Conservation (phyloP, 2,113 vertebrate genomes). For the Podarcis raffonei region DNA sequence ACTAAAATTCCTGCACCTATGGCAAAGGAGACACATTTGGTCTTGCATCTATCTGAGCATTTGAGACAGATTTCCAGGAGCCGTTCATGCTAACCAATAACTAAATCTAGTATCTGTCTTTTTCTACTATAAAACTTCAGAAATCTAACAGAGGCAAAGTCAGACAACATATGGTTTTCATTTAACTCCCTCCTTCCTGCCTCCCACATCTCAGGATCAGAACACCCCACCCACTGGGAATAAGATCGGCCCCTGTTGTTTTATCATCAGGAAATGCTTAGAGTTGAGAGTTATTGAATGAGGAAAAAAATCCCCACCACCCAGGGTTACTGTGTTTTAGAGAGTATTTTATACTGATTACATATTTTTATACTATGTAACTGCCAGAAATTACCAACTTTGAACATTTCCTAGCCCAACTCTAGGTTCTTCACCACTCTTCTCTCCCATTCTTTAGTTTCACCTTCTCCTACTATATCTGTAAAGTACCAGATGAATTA, state of each 20-base stretch:
- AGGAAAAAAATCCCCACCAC: not conserved
- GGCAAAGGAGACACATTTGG: not conserved
- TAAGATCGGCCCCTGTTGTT: conserved; percentile 37
- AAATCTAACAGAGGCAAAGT: conserved; percentile 4
- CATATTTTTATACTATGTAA: not conserved
- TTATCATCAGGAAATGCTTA: conserved; percentile 38
- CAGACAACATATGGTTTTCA: conserved; percentile 27
- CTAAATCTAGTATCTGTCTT: not conserved
- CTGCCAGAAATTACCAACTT: not conserved
- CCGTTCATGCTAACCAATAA: not conserved
- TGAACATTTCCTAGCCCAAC: not conserved
- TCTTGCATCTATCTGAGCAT: not conserved
- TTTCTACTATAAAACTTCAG: not conserved
- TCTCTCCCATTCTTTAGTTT: not conserved
- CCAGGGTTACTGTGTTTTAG: conserved; percentile 9
- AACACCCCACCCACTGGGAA: conserved; percentile 24
- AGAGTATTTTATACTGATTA: conserved; percentile 17
- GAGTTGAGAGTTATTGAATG: conserved; percentile 19
- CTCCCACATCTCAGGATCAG: conserved; percentile 22
- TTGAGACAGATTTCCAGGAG: not conserved
- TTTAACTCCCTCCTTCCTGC: conserved; percentile 29
- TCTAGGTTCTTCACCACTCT: not conserved
- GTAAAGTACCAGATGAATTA: not conserved
- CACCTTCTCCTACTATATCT: not conserved
- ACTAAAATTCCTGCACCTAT: not conserved